These are phyloP conservation scores for Benitochromis conjunctus DNA, from an alignment of 2,113 vertebrate genomes.

Conservation along the genomic window DNA sequence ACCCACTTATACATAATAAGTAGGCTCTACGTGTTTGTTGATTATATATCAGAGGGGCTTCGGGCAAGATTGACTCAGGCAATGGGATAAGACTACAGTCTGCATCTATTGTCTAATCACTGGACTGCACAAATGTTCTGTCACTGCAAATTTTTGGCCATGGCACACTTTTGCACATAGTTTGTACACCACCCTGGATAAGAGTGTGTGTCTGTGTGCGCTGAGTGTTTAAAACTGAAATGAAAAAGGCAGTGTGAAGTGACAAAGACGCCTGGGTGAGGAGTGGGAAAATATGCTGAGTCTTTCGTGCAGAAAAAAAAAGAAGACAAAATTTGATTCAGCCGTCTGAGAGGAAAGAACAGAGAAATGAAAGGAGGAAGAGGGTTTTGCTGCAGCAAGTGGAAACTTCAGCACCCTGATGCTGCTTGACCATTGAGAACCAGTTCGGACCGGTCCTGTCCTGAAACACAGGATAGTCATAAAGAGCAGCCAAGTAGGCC, in stretches of 20 bases:
- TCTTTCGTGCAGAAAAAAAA: neutral
- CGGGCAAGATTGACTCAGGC: neutral
- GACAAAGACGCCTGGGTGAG: neutral
- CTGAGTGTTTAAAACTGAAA: neutral
- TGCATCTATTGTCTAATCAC: neutral
- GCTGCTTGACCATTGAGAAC: slow-evolving; percentile 17
- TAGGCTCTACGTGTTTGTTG: neutral
- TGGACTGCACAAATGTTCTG: neutral
- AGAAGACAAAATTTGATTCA: slow-evolving; percentile 19
- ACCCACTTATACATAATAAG: neutral
- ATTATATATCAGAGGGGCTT: neutral
- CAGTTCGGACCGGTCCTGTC: slow-evolving; percentile 44
- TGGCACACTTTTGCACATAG: neutral
- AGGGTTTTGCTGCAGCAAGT: slow-evolving; percentile 24
- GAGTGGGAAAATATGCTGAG: slow-evolving; percentile 5
- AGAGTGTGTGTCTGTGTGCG: neutral
- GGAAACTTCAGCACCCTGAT: slow-evolving; percentile 30
- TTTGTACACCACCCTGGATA: neutral
- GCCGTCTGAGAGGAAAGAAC: neutral
- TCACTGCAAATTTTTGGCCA: neutral
- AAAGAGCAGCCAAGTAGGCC: slow-evolving; percentile 8
- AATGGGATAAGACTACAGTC: neutral
- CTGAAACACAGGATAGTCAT: slow-evolving; percentile 6
- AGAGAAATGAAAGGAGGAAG: slow-evolving; percentile 60
- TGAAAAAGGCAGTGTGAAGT: neutral